Base-by-base conservation (phyloP, 2,113 vertebrate genomes). In the Vimba vimba region DNA sequence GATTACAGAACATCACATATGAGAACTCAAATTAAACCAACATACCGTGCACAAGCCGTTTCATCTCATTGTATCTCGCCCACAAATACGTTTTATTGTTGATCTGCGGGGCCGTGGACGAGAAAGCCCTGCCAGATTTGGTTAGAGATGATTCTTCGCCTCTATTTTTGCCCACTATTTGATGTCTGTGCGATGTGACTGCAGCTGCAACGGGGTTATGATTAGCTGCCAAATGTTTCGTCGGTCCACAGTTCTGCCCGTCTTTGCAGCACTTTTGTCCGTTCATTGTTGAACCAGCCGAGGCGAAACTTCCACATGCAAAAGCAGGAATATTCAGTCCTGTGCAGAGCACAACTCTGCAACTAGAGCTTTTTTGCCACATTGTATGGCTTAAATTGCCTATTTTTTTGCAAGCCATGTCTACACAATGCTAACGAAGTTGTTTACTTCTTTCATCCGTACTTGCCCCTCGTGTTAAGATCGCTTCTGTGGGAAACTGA, bases 31-130 rank as follows among this genome's bases (percentile, higher is more conserved):
- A 33, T 71, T n/a, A 59, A 21, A 25, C 10, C 23, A 11, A 81
- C 90, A 90, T 90, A 96, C 96, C 96, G 89, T 96, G 94, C 60
- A 96, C 96, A 59, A 96, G 91, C 45, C 96, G 93, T 73, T 94
- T 96, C 91, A 93, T 92, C 45, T 96, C 95, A 59, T 93, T 93
- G 80, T 96, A 96, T 1, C 95, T 94, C 17, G 92, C 87, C 95
- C 96, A 96, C 60, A 96, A 79, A 84, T 93, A 95, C 1, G 91
- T 91, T 76, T 89, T 93, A 55, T 90, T 87, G 85, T 95, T 93
- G 50, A 88, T 5, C 0, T 94, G 90, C 4, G 87, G 91, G 0
- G 93, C 91, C 0, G 87, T 91, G 75, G 94, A 93, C 0, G 93
- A 94, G 89, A 85, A 94, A 0, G 91, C 92, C 9, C 94, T 93